Base-by-base conservation (phyloP, 23 tunicate species). In the Styela plicata region DNA sequence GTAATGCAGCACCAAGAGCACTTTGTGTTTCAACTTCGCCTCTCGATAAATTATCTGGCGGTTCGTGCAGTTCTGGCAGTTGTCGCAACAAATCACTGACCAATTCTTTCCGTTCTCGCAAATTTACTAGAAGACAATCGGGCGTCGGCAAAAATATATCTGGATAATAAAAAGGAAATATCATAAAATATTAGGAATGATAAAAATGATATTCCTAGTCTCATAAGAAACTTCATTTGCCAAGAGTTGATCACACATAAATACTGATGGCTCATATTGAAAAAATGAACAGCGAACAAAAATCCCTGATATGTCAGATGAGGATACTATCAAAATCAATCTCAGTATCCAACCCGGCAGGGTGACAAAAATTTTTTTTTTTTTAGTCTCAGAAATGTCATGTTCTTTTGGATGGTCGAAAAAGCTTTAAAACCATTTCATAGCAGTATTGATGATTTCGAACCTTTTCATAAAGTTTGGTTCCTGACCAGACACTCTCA, bases 1-100 rank as follows among this genome's bases (percentile, higher is more conserved):
- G 89, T 64, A 96, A 82, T 18, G 99, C 99, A 29, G 95, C 75
- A 26, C 99, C 99, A 33, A 87, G 83, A 20, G 93, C 86, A 34
- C 91, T 85, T 35, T 84, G 80, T 5, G 97, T 85, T 63, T 85
- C 90, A 2, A 78, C 73, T 52, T 91, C 92, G 21, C 85, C 91
- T 7, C 69, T 18, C 20, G 63, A 73, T 33, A 31, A 23, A 25
- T 68, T 84, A 24, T 69, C 86, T 16, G 79, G 79, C 67, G 69
- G 36, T 17, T 52, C 79, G 69, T 93, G 98, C 30, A 96, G 76
- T 24, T 7, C 36, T 16, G 99, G 99, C 44, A 96, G 88, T 53
- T 91, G 87, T 35, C 82, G 85, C 24, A 96, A 87, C 34, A 96
- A 80, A 32, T 96, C 94, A 13, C 85, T 78, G 2, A 96, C 89